Percentiles rank a stretch among this genome's conserved stretches.
Evolutionary conservation across 2,888 invertebrate genomes (phyloP).

Genomic region (Sicus ferrugineus): DNA sequence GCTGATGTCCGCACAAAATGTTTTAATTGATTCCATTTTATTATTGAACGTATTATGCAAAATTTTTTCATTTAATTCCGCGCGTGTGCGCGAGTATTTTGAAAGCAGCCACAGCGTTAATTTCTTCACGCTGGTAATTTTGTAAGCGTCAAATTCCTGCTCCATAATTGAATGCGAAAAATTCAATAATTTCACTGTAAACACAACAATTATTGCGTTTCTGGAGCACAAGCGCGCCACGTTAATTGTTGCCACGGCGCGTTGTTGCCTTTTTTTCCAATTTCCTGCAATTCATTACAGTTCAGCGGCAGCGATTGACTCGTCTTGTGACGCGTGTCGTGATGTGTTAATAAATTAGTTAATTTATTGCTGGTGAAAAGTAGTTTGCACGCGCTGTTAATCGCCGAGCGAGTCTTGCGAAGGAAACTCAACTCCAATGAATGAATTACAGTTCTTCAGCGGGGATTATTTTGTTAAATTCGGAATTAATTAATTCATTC

Average conservation of each 20-base stretch:
- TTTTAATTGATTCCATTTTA: conserved; percentile 32
- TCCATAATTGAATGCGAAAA: neutral
- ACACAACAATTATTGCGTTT: conserved; percentile 52
- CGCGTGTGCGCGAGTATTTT: neutral
- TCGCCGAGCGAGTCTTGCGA: no score
- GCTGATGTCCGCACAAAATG: conserved; percentile 25
- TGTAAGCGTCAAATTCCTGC: neutral
- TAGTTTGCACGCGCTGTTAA: no score
- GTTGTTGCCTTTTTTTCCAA: conserved; percentile 47
- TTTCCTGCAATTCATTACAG: neutral
- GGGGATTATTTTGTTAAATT: no score
- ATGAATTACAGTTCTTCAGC: no score
- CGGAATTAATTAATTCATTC: no score
- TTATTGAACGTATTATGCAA: conserved; percentile 26
- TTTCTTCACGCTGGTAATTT: neutral
- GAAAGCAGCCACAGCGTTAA: neutral
- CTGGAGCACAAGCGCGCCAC: neutral
- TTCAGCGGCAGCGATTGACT: conserved; percentile 7
- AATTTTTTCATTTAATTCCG: conserved; percentile 10
- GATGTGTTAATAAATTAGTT: conserved; percentile 31
- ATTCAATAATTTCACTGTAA: conserved; percentile 38
- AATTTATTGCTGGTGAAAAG: no score
- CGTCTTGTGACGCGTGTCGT: neutral
- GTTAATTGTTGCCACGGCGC: conserved; percentile 44
- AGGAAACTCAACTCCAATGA: no score